These are phyloP conservation scores for Callyntrura guangdongensis DNA, from an alignment of 2,888 invertebrate genomes.

Conservation along the genomic window DNA sequence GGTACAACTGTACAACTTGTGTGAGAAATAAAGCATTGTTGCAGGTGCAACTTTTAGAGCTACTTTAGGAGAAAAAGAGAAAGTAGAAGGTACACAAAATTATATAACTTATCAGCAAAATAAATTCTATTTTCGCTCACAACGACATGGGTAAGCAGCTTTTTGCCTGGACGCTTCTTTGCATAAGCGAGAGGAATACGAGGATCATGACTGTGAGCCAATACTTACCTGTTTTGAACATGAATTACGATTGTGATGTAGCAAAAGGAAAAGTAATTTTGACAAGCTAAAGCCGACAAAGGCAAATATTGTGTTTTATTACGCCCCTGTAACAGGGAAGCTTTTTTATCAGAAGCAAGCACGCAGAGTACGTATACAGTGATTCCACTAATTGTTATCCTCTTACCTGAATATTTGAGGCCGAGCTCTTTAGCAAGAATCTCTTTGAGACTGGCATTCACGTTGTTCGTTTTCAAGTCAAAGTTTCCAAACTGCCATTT, in stretches of 20 bases:
- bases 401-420: slow-evolving; percentile 91
- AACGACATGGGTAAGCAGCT: too few relatives aligned
- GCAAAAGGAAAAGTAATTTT: too few relatives aligned
- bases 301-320: too few relatives aligned
- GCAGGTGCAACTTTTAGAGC: too few relatives aligned
- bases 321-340: neutral
- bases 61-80: neutral
- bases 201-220: neutral
- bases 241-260: too few relatives aligned
- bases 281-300: too few relatives aligned
- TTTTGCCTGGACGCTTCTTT: neutral
- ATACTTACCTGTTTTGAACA: too few relatives aligned
- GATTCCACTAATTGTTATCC: neutral
- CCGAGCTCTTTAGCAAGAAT: slow-evolving; percentile 88
- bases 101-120: neutral
- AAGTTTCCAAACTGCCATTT: slow-evolving; percentile 88
- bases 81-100: neutral
- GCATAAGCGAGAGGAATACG: neutral
- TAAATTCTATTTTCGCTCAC: neutral
- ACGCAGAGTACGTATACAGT: neutral
- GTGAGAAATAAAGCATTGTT: too few relatives aligned
- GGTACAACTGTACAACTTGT: too few relatives aligned
- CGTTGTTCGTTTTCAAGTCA: slow-evolving; percentile 88
- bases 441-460: slow-evolving; percentile 89
- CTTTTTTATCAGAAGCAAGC: neutral